Base-by-base conservation (phyloP, 53 echinoderm and acorn worm species). In the Arbacia lixula region DNA sequence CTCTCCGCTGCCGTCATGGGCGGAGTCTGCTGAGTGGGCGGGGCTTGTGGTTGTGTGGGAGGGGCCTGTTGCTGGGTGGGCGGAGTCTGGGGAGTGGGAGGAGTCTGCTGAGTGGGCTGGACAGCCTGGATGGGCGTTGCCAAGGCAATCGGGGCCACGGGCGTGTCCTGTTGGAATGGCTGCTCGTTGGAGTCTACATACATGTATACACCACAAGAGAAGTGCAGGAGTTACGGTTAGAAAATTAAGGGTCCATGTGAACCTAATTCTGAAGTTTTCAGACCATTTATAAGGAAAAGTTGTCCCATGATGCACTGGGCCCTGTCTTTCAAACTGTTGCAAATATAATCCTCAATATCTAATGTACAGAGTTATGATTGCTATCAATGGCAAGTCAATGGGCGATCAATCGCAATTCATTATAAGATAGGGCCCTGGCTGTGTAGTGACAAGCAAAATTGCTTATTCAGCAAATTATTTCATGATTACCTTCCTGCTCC, bases 121-220 rank as follows among this genome's bases (percentile, higher is more conserved):
- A 98, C 94, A 0, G 92, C 98, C 71, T 95, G 95, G 66, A 98
- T 95, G 22, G 98, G 98, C 16, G 98, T 92, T 71, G 92, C 88
- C 3, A 90, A 76, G 3, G 84, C 90, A 27, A 98, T 72, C 40
- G 91, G 84, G 14, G 90, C 72, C 19, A 85, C 80, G 3, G 87
- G 81, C 83, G 90, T 53, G 63, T 85, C 85, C 53, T 73, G 68
- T 64, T 73, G 68, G 81, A 61, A 68, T 67, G 80, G 80, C 60
- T 85, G 85, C 38, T 77, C 76, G 22, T 43, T 76, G 61, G 74
- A 41, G 39, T 75, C 86, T 86, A 28, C 12, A 54, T 20, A 54
- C 57, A 56, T 5, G 57, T 11, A 16, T 10, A 46, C n/a, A n/a
- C n/a, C n/a, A n/a, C n/a, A n/a, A n/a, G n/a, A n/a, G n/a, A n/a